These are phyloP conservation scores for Scophthalmus maximus DNA, from an alignment of 2,113 vertebrate genomes.

Conservation along the genomic window DNA sequence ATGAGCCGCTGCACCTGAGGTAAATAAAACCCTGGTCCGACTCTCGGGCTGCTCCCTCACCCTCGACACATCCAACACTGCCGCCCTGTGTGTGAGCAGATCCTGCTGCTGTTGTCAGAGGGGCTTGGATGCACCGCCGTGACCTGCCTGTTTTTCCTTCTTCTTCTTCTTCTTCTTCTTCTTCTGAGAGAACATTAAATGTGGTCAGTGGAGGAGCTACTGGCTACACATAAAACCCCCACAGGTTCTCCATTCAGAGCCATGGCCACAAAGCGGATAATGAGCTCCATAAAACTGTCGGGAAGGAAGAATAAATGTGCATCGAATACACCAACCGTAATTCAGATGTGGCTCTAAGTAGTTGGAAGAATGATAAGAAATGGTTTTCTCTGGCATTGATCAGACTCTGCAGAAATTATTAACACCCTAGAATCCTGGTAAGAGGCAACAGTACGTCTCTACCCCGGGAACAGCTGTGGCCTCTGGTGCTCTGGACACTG, in stretches of 20 bases:
- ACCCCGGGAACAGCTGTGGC: slow-evolving; percentile 78
- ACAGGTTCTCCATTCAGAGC: slow-evolving; percentile 90
- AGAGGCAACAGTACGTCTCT: slow-evolving; percentile 87
- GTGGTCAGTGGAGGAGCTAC: slow-evolving; percentile 86
- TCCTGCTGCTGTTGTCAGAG: slow-evolving; percentile 54
- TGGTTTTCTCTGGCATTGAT: slow-evolving; percentile 96
- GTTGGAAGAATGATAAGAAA: slow-evolving; percentile 99
- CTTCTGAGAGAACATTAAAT: slow-evolving; percentile 80
- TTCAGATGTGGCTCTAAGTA: slow-evolving; percentile 97
- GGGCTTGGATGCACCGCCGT: slow-evolving; percentile 42
- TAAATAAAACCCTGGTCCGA: slow-evolving; percentile 75
- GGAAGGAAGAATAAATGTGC: slow-evolving; percentile 94
- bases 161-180: slow-evolving; percentile 58
- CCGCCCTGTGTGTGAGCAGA: slow-evolving; percentile 43
- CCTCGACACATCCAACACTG: slow-evolving; percentile 48
- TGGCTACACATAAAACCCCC: slow-evolving; percentile 90
- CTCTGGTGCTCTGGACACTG: slow-evolving; percentile 49
- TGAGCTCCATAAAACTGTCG: slow-evolving; percentile 99
- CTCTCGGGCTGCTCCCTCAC: slow-evolving; percentile 37
- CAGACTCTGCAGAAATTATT: slow-evolving; percentile 93
- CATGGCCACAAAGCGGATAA: slow-evolving; percentile 97
- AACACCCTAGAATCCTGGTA: slow-evolving; percentile 89
- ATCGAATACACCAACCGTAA: slow-evolving; percentile 93
- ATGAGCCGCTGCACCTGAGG: slow-evolving; percentile 81
- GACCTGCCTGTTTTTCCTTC: slow-evolving; percentile 49